These are phyloP conservation scores for Sinonovacula constricta DNA, from an alignment of 1,140 invertebrate species.

Conservation along the genomic window DNA sequence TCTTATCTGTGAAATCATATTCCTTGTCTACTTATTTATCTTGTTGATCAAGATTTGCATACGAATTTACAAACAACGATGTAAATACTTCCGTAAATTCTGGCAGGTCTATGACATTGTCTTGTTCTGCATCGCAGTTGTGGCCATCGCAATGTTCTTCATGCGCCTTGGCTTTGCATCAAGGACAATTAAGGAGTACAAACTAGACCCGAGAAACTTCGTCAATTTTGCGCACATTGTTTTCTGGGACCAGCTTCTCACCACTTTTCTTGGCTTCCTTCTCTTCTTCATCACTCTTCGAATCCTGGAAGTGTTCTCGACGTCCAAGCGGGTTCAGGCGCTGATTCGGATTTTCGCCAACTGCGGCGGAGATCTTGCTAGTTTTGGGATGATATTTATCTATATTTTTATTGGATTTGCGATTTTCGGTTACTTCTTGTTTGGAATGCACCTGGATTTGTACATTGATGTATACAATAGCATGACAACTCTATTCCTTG, in stretches of 20 bases:
- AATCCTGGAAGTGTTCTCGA: constrained; percentile 51
- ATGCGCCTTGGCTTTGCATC: constrained; percentile 9
- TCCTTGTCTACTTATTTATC: constrained; percentile 32
- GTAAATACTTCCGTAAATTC: constrained; percentile 44
- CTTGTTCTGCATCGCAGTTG: constrained; percentile 10
- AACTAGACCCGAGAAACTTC: constrained; percentile 35
- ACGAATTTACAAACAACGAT: constrained; percentile 27
- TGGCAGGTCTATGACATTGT: constrained; percentile 53
- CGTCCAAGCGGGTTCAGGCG: constrained; percentile 41
- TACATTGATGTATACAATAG: constrained; percentile 33
- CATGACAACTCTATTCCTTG: constrained; percentile 82
- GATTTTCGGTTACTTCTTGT: constrained; percentile 34
- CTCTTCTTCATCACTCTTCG: constrained; percentile 52
- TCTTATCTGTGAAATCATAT: constrained; percentile 41
- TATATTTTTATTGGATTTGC: constrained; percentile 32
- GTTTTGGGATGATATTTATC: constrained; percentile 35
- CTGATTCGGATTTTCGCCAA: constrained; percentile 34
- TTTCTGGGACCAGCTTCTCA: constrained; percentile 51
- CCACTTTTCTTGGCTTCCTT: constrained; percentile 35
- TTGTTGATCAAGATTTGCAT: constrained; percentile 19
- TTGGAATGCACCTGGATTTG: constrained; percentile 1
- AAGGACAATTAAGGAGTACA: constrained; percentile 35
- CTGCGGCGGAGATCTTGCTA: constrained; percentile 38
- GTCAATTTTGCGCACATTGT: constrained; percentile 59
- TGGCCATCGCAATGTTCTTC: constrained; percentile 20